Percentiles rank a stretch among this genome's conserved stretches.
Conservation (phyloP, 2,113 vertebrate species). For the Vombatus ursinus region DNA sequence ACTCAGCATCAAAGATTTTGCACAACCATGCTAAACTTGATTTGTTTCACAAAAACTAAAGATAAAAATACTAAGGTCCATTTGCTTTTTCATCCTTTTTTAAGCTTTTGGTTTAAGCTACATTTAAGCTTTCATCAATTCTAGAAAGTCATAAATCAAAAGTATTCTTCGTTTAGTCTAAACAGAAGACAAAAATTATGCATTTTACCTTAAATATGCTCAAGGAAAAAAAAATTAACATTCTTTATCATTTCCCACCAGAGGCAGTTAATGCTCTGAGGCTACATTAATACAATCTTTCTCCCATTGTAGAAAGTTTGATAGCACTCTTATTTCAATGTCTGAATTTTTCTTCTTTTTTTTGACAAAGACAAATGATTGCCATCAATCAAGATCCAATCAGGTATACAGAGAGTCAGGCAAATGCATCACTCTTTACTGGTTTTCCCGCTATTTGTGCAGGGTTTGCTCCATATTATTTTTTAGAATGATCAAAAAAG, state of each 20-base stretch:
- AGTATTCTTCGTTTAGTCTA: conserved; percentile 76
- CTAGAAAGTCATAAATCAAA: conserved; percentile 80
- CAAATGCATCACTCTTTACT: conserved; percentile 89
- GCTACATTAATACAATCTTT: conserved; percentile 91
- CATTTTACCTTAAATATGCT: conserved; percentile 83
- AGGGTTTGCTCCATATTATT: conserved; percentile 90
- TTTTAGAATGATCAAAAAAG: conserved; percentile 90
- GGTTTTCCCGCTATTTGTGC: conserved; percentile 88
- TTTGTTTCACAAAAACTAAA: conserved; percentile 90
- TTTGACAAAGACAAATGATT: conserved; percentile 95
- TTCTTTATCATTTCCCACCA: conserved; percentile 87
- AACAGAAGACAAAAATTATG: conserved; percentile 81
- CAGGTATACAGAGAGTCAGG: conserved; percentile 86
- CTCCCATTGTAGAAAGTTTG: conserved; percentile 91
- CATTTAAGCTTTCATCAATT: conserved; percentile 75
- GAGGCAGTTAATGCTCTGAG: conserved; percentile 87
- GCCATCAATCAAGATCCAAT: conserved; percentile 94
- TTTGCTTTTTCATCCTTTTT: conserved; percentile 75
- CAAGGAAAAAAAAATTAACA: conserved; percentile 86
- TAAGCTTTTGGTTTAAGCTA: conserved; percentile 34
- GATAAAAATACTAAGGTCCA: conserved; percentile 87
- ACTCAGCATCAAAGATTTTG: conserved; percentile 84
- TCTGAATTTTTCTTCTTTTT: conserved; percentile 88
- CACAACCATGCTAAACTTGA: conserved; percentile 85
- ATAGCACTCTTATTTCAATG: conserved; percentile 92